A percentile compares a stretch with the other conserved stretches of the same genome.
These are phyloP conservation scores for Danio tinwini DNA, from an alignment of 2,797 vertebrate species.

Conservation along the genomic window DNA sequence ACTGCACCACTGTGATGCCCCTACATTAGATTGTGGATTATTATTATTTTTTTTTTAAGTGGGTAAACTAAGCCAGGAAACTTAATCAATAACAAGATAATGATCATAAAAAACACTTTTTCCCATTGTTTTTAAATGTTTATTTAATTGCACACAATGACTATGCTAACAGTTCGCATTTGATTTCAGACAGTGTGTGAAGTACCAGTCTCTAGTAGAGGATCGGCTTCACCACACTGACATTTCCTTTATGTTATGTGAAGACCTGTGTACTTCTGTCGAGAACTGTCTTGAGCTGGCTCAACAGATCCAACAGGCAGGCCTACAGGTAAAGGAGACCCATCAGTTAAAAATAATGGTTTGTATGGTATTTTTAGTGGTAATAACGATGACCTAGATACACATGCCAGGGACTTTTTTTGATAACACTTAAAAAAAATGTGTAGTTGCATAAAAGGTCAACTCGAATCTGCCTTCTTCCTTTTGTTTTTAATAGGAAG, in stretches of 20 bases:
- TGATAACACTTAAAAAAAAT: not conserved
- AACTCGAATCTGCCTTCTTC: constrained; percentile 35
- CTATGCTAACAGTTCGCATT: constrained; percentile 18
- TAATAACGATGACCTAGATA: not conserved
- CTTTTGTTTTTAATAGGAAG: constrained; percentile 75
- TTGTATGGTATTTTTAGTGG: not conserved
- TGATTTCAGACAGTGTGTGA: constrained; percentile 86
- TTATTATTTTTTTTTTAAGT: no score
- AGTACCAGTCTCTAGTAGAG: constrained; percentile 86
- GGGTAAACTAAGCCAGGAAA: not conserved
- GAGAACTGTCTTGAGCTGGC: constrained; percentile 85
- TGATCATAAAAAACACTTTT: not conserved
- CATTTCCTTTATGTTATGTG: constrained; percentile 83
- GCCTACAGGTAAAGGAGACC: constrained; percentile 76
- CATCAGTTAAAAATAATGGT: not conserved
- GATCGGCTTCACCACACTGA: constrained; percentile 86
- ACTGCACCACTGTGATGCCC: no score
- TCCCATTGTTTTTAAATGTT: not conserved
- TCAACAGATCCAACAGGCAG: constrained; percentile 81
- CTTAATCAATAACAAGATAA: not conserved
- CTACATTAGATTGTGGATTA: no score
- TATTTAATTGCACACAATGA: not conserved
- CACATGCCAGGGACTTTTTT: not conserved
- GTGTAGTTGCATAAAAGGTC: not conserved
- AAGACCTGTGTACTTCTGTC: constrained; percentile 84